Evolutionary conservation across 2,888 invertebrate genomes (phyloP).

Genomic region (Drymonia ruficornis): DNA sequence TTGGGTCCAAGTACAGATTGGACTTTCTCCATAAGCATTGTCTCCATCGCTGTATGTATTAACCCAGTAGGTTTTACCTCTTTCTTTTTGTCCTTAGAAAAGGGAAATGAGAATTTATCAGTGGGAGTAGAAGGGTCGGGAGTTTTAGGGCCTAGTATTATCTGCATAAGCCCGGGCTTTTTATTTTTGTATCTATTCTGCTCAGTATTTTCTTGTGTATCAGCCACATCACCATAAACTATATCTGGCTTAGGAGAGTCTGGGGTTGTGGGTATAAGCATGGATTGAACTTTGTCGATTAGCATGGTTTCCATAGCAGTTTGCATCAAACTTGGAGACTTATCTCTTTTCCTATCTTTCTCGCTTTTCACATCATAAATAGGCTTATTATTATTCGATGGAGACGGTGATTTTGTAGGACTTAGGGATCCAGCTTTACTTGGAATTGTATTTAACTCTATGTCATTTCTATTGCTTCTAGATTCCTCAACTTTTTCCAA

Average conservation of each 20-base stretch:
- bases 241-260: constrained; percentile 23
- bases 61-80: constrained; percentile 60
- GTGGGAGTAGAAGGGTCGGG: constrained; percentile 22
- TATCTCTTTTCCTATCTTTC: constrained; percentile 21
- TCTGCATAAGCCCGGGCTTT: constrained; percentile 30
- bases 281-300: constrained; percentile 72
- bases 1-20: constrained; percentile 63
- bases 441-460: constrained; percentile 30
- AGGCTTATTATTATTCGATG: constrained; percentile 31
- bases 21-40: constrained; percentile 81
- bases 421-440: constrained; percentile 12
- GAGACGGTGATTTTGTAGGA: constrained; percentile 17
- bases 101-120: constrained; percentile 20
- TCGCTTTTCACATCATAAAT: constrained; percentile 18
- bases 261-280: constrained; percentile 32
- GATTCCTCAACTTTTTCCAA: constrained; percentile 65
- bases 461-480: constrained; percentile 35
- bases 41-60: constrained; percentile 79
- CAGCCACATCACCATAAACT: constrained; percentile 14
- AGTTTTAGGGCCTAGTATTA: constrained; percentile 25
- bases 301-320: constrained; percentile 80
- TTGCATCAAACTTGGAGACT: constrained; percentile 47
- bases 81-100: constrained; percentile 19
- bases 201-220: constrained; percentile 13
- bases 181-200: constrained; percentile 16